Evolutionary conservation across 2,888 invertebrate genomes (phyloP), one percentile per base, ranked within the genome.

Genomic region (Diploptera punctata): DNA sequence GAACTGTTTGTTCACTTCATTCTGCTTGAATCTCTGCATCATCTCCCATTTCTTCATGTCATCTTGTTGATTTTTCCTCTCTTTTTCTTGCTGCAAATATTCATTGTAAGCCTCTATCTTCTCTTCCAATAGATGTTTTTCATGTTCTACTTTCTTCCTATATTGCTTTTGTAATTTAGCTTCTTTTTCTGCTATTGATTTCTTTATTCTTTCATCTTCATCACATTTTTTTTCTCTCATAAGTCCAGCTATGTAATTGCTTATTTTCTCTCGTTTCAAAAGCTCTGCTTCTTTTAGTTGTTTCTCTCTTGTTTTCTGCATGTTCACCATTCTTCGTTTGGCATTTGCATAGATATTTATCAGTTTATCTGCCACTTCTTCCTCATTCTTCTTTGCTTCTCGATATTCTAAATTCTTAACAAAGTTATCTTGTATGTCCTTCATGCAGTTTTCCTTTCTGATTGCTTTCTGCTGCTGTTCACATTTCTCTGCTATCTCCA

Each of bases 1-100:
- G 31, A 57, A 31, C n/a, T 29, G 7, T 13, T 29, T 9, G 29
- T 57, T 57, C 13, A n/a, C 29, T 57, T 57, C 57, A n/a, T 31
- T 31, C 29, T 57, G 13, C 29, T 57, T 57, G 13, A 57, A 29
- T 57, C 57, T 57, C n/a, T 57, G 57, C 21, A 57, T 57, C n/a
- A 57, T 57, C 16, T 57, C 57, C 57, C 29, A n/a, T 57, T 57
- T 57, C n/a, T 16, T 57, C 26, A 57, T 10, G 16, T 57, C 31
- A n/a, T 57, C n/a, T 10, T 29, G 5, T 9, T 29, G n/a, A 29
- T 29, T 57, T 24, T 57, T 57, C 5, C 16, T 24, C n/a, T 57
- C 24, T 29, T 19, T 24, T 9, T 57, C 29, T 24, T 29, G 3
- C 5, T 2, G 1, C 29, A 57, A 29, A 24, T 24, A 57, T 29